Base-by-base conservation (phyloP, 2,113 vertebrate species). In the Cottus gobio region DNA sequence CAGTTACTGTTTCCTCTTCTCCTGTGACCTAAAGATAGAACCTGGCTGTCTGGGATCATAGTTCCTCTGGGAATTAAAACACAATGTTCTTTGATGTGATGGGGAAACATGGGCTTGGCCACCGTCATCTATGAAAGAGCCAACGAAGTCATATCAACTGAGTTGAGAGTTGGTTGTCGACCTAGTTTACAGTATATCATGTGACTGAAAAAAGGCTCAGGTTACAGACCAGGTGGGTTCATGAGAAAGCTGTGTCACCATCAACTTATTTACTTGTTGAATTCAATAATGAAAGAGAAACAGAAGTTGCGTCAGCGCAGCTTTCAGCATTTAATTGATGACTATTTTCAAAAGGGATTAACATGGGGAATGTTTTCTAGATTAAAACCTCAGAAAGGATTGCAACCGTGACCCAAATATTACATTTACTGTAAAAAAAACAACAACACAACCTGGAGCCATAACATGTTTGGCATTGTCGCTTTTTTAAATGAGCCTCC, bases 11-110 rank as follows among this genome's bases (percentile, higher is more conserved):
- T 92, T 91, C 82, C 79, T 83, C 79, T 80, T 70, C 78, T 81
- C 71, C 79, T 74, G 26, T 64, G 72, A 71, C 77, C 88, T 87
- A 89, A 86, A 89, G 83, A 92, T 90, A 91, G 85, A 85, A 48
- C n/a, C 22, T 7, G 28, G 22, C 46, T 52, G 50, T 79, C 62
- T 89, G 86, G 61, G 62, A 70, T 73, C 73, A 70, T 39, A 60
- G 74, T 78, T 88, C 90, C 88, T 77, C 77, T 75, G 90, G 86
- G 91, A 89, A 0, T 80, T 83, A 30, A 83, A 88, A 85, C 82
- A 92, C 90, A 92, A 91, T 91, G 90, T 90, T 63, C 50, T 85
- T 28, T 61, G 75, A 86, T 81, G 34, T 69, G 54, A 79, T 57
- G 65, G 64, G 80, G 69, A 82, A 83, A 71, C 46, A 39, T 20